Evolutionary conservation across 1,140 invertebrate species (phyloP), one percentile per base, ranked within the genome.

Genomic region (Alviniconcha marisindica): DNA sequence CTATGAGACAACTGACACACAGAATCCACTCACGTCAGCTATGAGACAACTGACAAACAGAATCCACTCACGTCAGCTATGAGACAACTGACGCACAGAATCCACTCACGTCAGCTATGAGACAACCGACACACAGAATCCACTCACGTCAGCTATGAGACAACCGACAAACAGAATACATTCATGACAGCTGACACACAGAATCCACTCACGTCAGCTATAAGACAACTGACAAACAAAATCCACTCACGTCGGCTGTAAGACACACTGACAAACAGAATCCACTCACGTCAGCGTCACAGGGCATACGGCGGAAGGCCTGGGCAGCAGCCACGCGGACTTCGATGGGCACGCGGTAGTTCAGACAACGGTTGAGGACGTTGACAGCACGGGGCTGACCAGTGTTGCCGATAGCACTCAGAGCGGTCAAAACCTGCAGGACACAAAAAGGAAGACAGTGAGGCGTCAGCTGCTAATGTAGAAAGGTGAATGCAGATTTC

Each of bases 401-500:
- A 86, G 97, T 96, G 90, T 98, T 99, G 31, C 97, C 97, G 33
- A 98, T 92, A 3, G 97, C 96, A 94, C 98, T 98, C 21, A 98
- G 93, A 21, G 96, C 94, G 88, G 97, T 94, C 79, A 98, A 94
- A 2, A 97, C 93, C 71, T 96, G 93, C 3, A 73, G 28, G 78
- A 44, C 10, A 79, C n/a, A 40, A n/a, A 15, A 15, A 56, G 33
- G 7, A 31, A 31, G 60, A 14, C 10, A 63, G 60, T 14, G 24
- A n/a, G 7, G 24, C 44, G 5, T 5, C 7, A 5, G 7, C 5
- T 48, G 5, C 18, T 5, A 48, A 48, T 48, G 44, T 48, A 48
- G 44, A 5, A 18, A 48, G 18, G 18, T 48, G n/a, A 48, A 5
- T 48, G 18, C 7, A 18, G 18, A 5, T 48, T 18, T 5, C 18